Percentiles rank a stretch among this genome's conserved stretches.
Evolutionary conservation across 1,140 invertebrate species (phyloP).

Genomic region (Procambarus clarkii): DNA sequence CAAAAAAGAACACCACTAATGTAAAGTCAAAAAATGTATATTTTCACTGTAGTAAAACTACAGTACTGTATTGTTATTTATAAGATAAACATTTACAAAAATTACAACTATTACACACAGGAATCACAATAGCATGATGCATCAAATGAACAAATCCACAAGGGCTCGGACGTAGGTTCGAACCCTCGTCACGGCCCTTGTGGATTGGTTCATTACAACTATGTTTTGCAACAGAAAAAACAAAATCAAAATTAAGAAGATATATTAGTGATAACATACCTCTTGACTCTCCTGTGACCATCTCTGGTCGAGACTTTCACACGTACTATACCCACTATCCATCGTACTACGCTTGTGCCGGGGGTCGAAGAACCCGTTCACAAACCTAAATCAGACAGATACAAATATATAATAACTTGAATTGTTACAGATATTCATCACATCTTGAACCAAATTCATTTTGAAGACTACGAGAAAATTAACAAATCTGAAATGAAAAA

Average conservation of each 20-base stretch:
- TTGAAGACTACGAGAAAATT: neutral
- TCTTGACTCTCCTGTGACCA: conserved; percentile 87
- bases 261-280: conserved; percentile 74
- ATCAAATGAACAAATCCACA: neutral
- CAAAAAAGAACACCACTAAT: neutral
- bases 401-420: neutral
- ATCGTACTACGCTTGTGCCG: conserved; percentile 84
- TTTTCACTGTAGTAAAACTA: neutral
- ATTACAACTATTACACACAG: too few relatives aligned
- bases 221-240: neutral
- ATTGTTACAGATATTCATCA: neutral
- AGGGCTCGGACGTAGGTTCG: too few relatives aligned
- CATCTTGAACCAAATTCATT: neutral
- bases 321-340: conserved; percentile 92
- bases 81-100: too few relatives aligned
- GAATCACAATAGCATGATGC: too few relatives aligned
- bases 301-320: conserved; percentile 87
- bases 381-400: conserved; percentile 73
- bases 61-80: too few relatives aligned
- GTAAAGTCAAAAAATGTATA: neutral
- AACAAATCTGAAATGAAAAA: neutral
- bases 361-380: conserved; percentile 77
- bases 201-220: neutral
- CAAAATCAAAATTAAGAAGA: neutral
- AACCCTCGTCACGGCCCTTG: too few relatives aligned